Conservation (phyloP, 2,797 vertebrate species). For the Sebastes alutus region DNA sequence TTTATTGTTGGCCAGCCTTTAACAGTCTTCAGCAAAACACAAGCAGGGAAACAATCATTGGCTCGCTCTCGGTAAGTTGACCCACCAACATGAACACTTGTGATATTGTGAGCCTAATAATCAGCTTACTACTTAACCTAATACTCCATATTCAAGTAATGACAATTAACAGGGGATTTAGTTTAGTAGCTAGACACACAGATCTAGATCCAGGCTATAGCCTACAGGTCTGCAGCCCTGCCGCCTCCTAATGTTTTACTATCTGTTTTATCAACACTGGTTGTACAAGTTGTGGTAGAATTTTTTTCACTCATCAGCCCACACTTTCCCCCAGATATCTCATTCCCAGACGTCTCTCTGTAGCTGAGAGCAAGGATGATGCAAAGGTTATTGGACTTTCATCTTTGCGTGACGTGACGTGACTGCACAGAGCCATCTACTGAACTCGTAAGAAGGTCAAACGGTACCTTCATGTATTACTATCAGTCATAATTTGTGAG, state of each 20-base stretch:
- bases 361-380: slow-evolving; percentile 61
- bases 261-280: slow-evolving; percentile 3
- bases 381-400: slow-evolving; percentile 74
- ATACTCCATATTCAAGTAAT: not conserved
- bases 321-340: slow-evolving; percentile 44
- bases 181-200: not conserved
- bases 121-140: not conserved
- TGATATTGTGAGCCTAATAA: not conserved
- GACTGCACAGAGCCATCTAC: slow-evolving; percentile 35
- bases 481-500: slow-evolving; percentile 43
- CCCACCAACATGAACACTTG: not conserved
- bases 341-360: slow-evolving; percentile 51
- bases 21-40: not conserved
- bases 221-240: not conserved
- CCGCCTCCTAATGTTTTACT: slow-evolving; percentile 8
- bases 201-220: not conserved
- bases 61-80: not conserved
- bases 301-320: slow-evolving; percentile 37
- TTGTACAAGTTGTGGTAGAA: slow-evolving; percentile 3
- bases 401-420: slow-evolving; percentile 58
- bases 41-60: not conserved
- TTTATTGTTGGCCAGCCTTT: too few species aligned
- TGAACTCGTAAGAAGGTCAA: slow-evolving; percentile 59
- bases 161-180: slow-evolving; percentile 9
- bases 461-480: slow-evolving; percentile 31